A percentile compares a stretch with the other conserved stretches of the same genome.
phyloP scores from a whole-genome alignment of 1,140 invertebrate genomes.

The Armadillidium nasatum region DNA sequence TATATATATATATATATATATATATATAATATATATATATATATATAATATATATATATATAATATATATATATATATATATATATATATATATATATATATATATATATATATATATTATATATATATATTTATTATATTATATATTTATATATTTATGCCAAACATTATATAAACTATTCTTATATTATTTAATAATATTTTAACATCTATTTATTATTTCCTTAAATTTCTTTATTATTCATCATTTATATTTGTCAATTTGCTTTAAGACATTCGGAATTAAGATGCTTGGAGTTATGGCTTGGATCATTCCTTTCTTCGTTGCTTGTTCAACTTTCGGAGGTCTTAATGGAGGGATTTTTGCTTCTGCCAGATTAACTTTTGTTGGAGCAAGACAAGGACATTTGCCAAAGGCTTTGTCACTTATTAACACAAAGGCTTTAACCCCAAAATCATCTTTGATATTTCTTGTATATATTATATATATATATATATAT shows the following conservation, averaged over 20 bases:
- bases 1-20: conserved; percentile 18
- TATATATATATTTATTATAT: too few relatives aligned
- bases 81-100: too few relatives aligned
- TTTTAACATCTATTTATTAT: too few relatives aligned
- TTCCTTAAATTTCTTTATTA: too few relatives aligned
- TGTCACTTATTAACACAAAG: neutral
- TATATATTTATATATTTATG: too few relatives aligned
- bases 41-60: too few relatives aligned
- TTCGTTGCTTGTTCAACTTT: neutral
- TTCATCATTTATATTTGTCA: too few relatives aligned
- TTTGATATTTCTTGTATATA: neutral
- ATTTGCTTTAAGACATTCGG: conserved; percentile 66
- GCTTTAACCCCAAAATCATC: neutral
- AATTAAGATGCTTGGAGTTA: conserved; percentile 60
- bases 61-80: too few relatives aligned
- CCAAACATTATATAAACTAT: too few relatives aligned
- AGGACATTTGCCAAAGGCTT: neutral
- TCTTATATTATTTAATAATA: too few relatives aligned
- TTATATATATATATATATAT: neutral
- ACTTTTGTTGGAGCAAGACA: neutral
- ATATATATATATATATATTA: too few relatives aligned
- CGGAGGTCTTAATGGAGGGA: neutral
- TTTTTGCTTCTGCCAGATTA: neutral
- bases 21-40: too few relatives aligned
- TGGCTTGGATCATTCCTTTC: neutral